Evolutionary conservation across 2,113 vertebrate species (phyloP).

Genomic region (Xiphophorus maculatus): DNA sequence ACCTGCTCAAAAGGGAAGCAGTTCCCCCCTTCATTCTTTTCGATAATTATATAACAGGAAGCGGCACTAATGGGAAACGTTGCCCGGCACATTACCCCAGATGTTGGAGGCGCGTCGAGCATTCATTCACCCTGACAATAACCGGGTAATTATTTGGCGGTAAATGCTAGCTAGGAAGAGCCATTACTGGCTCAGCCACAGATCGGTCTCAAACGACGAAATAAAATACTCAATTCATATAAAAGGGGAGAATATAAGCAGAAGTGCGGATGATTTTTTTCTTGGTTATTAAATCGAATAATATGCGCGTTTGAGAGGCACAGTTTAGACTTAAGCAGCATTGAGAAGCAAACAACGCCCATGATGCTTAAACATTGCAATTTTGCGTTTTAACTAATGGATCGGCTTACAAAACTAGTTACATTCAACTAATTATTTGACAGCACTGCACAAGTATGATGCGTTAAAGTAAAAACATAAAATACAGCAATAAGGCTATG

Average conservation of each 20-base stretch:
- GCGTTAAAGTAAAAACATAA: too few species aligned
- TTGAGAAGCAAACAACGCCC: neutral
- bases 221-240: neutral
- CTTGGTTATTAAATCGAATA: neutral
- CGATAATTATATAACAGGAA: neutral
- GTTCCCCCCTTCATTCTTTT: neutral
- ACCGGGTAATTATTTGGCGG: constrained; percentile 61
- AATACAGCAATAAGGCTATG: neutral
- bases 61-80: neutral
- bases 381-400: neutral
- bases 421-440: neutral
- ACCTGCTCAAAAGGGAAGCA: neutral
- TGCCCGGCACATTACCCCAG: neutral
- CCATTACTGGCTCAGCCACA: constrained; percentile 7
- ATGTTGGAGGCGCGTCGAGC: neutral
- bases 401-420: neutral
- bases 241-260: neutral
- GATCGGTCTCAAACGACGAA: neutral
- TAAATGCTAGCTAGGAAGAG: constrained; percentile 43
- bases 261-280: neutral
- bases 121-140: neutral
- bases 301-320: neutral
- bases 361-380: neutral
- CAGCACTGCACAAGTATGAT: too few species aligned
- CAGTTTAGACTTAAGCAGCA: neutral